Evolutionary conservation across 2,797 vertebrate genomes (phyloP).

Genomic region (Serranus cabrilla): DNA sequence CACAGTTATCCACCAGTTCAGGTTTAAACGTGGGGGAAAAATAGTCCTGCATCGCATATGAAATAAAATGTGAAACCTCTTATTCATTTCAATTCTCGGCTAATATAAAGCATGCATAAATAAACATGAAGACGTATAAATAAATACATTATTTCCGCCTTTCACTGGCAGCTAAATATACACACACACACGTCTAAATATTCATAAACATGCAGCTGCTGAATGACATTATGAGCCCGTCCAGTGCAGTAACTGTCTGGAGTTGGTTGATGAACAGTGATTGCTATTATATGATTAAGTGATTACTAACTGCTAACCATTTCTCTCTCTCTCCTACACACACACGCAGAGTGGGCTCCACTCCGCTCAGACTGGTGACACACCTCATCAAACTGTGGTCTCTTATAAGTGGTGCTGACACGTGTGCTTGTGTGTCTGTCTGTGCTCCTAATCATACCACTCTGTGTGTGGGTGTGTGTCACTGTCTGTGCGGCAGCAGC

Average conservation of each 20-base stretch:
- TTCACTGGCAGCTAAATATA: slow-evolving; percentile 14
- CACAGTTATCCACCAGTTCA: slow-evolving; percentile 16
- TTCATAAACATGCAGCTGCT: slow-evolving; percentile 47
- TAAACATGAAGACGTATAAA: slow-evolving; percentile 50
- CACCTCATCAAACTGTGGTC: slow-evolving; percentile 59
- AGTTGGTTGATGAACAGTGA: slow-evolving; percentile 32
- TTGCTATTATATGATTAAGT: slow-evolving; percentile 49
- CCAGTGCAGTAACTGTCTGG: slow-evolving; percentile 22
- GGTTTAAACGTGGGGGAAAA: slow-evolving; percentile 14
- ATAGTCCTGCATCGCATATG: not conserved
- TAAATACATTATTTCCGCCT: slow-evolving; percentile 37
- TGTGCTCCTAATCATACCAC: slow-evolving; percentile 48
- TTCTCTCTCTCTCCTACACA: slow-evolving; percentile 4
- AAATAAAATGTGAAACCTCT: slow-evolving; percentile 26
- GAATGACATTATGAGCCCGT: slow-evolving; percentile 25
- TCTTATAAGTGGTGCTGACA: slow-evolving; percentile 51
- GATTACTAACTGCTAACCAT: slow-evolving; percentile 42
- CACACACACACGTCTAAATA: slow-evolving; percentile 46
- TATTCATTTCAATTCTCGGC: slow-evolving; percentile 36
- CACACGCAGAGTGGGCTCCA: slow-evolving; percentile 17
- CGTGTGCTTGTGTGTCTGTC: slow-evolving; percentile 53
- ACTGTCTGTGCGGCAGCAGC: slow-evolving; percentile 37
- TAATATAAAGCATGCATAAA: slow-evolving; percentile 42
- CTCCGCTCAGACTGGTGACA: slow-evolving; percentile 58
- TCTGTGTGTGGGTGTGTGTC: slow-evolving; percentile 51